A percentile compares a stretch with the other conserved stretches of the same genome.
phyloP scores from a whole-genome alignment of 2,797 vertebrate genomes.

The Pipistrellus nathusii region DNA sequence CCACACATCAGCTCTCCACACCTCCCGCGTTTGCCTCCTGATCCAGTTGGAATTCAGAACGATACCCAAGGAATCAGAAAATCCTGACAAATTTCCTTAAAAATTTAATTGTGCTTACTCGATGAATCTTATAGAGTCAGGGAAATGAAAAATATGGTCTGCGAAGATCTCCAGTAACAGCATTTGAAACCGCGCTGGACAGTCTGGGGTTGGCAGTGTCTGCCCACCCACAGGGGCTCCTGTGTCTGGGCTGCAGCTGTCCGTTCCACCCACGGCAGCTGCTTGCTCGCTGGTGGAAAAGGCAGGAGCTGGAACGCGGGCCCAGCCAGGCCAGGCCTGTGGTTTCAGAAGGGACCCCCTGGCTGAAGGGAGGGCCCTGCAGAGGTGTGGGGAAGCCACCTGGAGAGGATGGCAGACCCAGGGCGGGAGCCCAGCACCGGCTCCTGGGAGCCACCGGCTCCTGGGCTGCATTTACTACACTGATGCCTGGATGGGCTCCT shows the following conservation, averaged over 20 bases:
- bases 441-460: neutral
- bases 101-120: neutral
- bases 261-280: neutral
- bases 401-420: neutral
- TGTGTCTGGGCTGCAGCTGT: neutral
- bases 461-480: too few relatives aligned
- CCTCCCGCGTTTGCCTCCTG: neutral
- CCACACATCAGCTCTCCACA: neutral
- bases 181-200: neutral
- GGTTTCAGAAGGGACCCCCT: neutral
- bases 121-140: conserved; percentile 42
- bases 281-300: neutral
- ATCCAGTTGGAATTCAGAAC: conserved; percentile 52
- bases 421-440: neutral
- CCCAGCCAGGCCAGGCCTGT: neutral
- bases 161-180: neutral
- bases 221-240: neutral
- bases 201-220: neutral
- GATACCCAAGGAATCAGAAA: conserved; percentile 44
- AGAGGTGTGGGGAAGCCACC: neutral
- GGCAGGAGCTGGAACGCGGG: neutral
- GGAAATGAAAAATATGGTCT: neutral
- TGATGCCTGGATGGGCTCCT: neutral
- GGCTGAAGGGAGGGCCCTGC: neutral
- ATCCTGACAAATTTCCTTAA: neutral